Percentiles rank a stretch among this genome's conserved stretches.
phyloP scores from a whole-genome alignment of 2,888 invertebrate genomes.

The Cotesia congregata region DNA sequence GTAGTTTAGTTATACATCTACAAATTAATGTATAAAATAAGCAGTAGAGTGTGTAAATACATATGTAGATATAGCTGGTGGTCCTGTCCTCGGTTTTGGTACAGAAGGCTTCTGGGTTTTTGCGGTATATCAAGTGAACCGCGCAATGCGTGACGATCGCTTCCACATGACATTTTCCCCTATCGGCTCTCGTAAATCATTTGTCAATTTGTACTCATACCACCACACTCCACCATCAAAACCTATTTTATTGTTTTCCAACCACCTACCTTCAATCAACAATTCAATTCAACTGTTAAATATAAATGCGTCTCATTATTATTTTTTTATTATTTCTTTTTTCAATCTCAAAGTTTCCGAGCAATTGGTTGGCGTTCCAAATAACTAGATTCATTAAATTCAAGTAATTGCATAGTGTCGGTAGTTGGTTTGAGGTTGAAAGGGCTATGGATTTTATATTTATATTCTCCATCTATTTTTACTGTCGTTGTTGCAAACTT shows the following conservation, averaged over 20 bases:
- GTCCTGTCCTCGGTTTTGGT: not conserved
- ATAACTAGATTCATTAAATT: constrained; percentile 20
- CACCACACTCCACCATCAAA: constrained; percentile 26
- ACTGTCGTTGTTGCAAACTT: not conserved
- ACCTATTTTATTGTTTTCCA: constrained; percentile 29
- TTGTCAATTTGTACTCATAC: not conserved
- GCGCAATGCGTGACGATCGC: constrained; percentile 39
- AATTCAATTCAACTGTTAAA: constrained; percentile 13
- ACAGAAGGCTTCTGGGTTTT: constrained; percentile 16
- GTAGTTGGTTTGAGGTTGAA: not conserved
- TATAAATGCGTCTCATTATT: not conserved
- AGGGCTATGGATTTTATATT: not conserved
- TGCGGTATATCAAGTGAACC: constrained; percentile 26
- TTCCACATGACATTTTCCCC: constrained; percentile 26
- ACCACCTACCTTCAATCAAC: constrained; percentile 18
- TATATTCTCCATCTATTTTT: not conserved
- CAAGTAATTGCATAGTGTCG: constrained; percentile 14
- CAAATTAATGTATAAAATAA: constrained; percentile 14
- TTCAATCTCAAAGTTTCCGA: constrained; percentile 20
- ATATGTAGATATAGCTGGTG: not conserved
- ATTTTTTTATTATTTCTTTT: not conserved
- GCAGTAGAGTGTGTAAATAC: constrained; percentile 1
- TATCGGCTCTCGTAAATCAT: constrained; percentile 35
- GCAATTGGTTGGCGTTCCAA: constrained; percentile 12
- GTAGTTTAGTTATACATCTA: constrained; percentile 15